A percentile compares a stretch with the other conserved stretches of the same genome.
These are phyloP conservation scores for Ardeotis arabs DNA, from an alignment of 2,113 vertebrate species.

Conservation along the genomic window DNA sequence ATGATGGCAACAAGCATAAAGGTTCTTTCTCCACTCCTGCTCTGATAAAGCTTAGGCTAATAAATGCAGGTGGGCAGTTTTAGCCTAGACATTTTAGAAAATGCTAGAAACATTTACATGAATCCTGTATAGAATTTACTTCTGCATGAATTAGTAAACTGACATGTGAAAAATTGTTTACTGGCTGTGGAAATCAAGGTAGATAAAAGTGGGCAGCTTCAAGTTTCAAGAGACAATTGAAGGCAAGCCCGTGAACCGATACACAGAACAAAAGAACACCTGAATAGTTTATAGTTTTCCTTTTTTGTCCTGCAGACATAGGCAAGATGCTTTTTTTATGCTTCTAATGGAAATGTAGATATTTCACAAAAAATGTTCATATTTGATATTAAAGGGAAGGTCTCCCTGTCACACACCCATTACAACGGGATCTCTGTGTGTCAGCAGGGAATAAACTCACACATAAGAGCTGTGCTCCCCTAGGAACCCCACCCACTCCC, in stretches of 20 bases:
- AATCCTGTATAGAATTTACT: background rate
- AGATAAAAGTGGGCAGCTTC: background rate
- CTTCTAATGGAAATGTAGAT: background rate
- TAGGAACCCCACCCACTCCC: background rate
- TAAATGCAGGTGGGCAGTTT: background rate
- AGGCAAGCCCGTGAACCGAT: background rate
- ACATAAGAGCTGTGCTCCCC: background rate
- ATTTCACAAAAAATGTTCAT: background rate
- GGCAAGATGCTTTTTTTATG: background rate
- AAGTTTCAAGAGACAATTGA: background rate
- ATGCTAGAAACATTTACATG: background rate
- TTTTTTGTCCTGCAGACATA: background rate
- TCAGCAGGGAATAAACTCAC: background rate
- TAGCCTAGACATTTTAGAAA: background rate
- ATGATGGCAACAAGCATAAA: background rate
- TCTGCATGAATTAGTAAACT: background rate
- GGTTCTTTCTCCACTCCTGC: background rate
- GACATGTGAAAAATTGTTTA: background rate
- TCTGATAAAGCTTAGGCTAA: background rate
- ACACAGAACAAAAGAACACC: background rate
- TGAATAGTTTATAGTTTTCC: background rate
- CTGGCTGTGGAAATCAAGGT: background rate
- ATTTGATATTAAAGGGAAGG: background rate
- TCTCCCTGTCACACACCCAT: background rate
- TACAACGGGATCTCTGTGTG: accelerated